Base-by-base conservation (phyloP, 2,888 invertebrate species). In the Aspidiotus rigidus region DNA sequence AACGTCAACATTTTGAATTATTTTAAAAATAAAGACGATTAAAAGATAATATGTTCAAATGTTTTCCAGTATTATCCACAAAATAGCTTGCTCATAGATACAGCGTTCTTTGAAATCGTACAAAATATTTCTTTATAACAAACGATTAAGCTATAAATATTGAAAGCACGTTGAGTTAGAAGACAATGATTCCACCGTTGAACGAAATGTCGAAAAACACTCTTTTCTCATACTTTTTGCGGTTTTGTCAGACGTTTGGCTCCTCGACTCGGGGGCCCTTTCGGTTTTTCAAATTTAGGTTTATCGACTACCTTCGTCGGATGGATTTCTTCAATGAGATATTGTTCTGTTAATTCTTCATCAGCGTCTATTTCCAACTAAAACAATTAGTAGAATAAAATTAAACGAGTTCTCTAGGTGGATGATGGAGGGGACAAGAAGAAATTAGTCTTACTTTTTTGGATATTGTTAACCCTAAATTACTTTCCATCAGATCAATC, bases 261-360 rank as follows among this genome's bases (percentile, higher is more conserved):
- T 55, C 96, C 96, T 75, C 96, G 83, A 77, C 89, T 90, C 7
- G 93, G 91, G 54, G 97, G 98, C 9, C 96, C 96, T 80, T 94
- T 96, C 1, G 98, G 98, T 79, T 95, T 95, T 71, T 93, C 91
- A 81, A 98, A 98, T 75, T 93, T 91, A 16, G 91, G 92, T 74
- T 89, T 84, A 77, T 93, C 89, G 56, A 93, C 83, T 77, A 87
- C 90, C 76, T 88, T 86, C 78, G 92, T 93, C 0, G 97, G 97
- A 79, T 98, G 95, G 70, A 98, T 84, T 80, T 96, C 94, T 75
- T 96, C 94, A 77, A 92, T 86, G 13, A 98, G 80, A 79, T 85
- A 94, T 74, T 89, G 89, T 79, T 94, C 93, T 0, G 90, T 93
- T 72, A 99, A 79, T 78, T 98, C 96, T 73, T 86, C 85, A 9